A percentile compares a stretch with the other conserved stretches of the same genome.
These are phyloP conservation scores for Hypsopygia costalis DNA, from an alignment of 2,888 invertebrate genomes.

Conservation along the genomic window DNA sequence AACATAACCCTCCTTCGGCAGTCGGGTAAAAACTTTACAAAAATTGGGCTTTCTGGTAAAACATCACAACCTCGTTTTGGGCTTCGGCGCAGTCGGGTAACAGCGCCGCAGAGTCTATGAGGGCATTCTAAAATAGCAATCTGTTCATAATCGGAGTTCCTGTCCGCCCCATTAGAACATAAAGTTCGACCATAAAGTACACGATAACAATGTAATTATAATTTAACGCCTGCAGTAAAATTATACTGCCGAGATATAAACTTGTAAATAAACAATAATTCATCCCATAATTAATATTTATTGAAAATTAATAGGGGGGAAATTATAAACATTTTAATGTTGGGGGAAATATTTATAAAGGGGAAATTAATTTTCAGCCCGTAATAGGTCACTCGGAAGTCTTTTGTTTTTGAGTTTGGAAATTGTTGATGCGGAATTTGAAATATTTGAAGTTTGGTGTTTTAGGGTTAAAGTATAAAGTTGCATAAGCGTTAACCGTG, in stretches of 20 bases:
- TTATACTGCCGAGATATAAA: neutral
- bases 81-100: too few relatives aligned
- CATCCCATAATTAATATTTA: neutral
- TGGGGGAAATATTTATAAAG: neutral
- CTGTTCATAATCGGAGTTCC: neutral
- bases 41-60: too few relatives aligned
- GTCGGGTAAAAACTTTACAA: too few relatives aligned
- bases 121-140: too few relatives aligned
- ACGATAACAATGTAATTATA: neutral
- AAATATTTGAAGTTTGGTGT: too few relatives aligned
- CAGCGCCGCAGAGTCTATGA: too few relatives aligned
- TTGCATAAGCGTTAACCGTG: too few relatives aligned
- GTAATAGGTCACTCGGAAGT: neutral
- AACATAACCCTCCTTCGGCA: too few relatives aligned
- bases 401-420: neutral
- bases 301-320: neutral
- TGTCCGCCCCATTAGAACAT: neutral
- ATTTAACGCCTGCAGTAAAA: neutral
- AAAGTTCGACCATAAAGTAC: neutral
- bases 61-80: too few relatives aligned
- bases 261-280: neutral
- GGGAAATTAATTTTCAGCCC: neutral
- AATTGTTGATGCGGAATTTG: neutral
- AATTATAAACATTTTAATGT: neutral
- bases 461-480: too few relatives aligned